These are phyloP conservation scores for Tragopan temminckii DNA, from an alignment of 2,797 vertebrate species.

Conservation along the genomic window DNA sequence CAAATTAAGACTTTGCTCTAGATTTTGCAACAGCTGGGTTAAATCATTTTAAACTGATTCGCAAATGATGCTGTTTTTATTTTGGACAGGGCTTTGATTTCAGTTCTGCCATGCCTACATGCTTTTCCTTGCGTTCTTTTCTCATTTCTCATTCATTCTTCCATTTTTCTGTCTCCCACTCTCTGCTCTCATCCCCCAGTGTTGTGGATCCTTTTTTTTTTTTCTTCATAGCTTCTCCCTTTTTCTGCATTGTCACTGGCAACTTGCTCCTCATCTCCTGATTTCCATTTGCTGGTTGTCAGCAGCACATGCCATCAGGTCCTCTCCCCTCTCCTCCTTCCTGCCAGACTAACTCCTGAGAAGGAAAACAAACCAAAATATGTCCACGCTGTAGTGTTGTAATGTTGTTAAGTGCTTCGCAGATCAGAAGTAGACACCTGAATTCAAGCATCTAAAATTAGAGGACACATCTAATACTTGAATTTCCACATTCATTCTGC, in stretches of 20 bases:
- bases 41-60: not conserved
- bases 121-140: not conserved
- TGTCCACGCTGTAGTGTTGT: not conserved
- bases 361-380: constrained; percentile 7
- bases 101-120: not conserved
- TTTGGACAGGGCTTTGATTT: constrained; percentile 16
- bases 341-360: not conserved
- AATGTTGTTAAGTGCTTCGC: not conserved
- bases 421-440: not conserved
- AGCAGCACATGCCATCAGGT: not conserved
- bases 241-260: not conserved
- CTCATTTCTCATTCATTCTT: not conserved
- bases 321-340: not conserved
- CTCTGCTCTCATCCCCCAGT: not conserved
- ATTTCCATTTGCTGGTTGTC: not conserved
- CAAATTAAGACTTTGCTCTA: not conserved
- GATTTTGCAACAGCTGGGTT: not conserved
- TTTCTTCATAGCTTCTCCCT: not conserved
- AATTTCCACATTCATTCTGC: not conserved
- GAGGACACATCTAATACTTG: not conserved
- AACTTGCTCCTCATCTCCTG: not conserved
- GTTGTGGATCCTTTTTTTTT: not conserved
- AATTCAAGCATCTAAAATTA: not conserved
- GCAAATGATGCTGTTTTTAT: not conserved
- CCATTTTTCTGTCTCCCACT: not conserved